phyloP scores from a whole-genome alignment of 2,113 vertebrate species.

The Hylia prasina region DNA sequence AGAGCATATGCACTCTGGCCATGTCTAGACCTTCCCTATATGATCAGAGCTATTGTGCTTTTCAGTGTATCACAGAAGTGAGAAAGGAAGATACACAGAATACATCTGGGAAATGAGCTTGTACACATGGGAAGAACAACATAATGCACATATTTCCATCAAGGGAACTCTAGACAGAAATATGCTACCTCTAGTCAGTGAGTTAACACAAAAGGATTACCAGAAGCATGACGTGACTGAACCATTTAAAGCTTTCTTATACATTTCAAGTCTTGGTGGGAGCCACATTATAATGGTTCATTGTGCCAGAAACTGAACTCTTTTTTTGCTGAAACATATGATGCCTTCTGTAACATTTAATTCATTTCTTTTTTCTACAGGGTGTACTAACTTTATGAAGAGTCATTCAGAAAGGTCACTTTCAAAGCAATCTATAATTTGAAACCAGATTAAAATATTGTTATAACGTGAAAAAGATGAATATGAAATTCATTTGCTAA shows the following conservation, averaged over 20 bases:
- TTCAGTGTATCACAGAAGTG: not conserved
- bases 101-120: not conserved
- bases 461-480: not conserved
- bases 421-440: not conserved
- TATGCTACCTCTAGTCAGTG: not conserved
- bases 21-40: not conserved
- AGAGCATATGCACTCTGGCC: not conserved
- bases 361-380: not conserved
- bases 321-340: not conserved
- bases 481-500: not conserved
- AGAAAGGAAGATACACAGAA: not conserved
- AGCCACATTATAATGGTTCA: not conserved
- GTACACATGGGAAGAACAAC: fast-evolving
- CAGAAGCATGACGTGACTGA: not conserved
- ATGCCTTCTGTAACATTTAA: not conserved
- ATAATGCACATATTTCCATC: not conserved
- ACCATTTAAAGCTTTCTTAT: not conserved
- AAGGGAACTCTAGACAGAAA: not conserved
- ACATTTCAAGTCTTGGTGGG: not conserved
- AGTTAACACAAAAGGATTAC: not conserved
- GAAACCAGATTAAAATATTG: not conserved
- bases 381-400: not conserved
- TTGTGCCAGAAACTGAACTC: not conserved
- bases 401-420: not conserved
- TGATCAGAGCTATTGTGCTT: not conserved